Conservation (phyloP, 2,888 invertebrate genomes). For the Trichacis sp. region DNA sequence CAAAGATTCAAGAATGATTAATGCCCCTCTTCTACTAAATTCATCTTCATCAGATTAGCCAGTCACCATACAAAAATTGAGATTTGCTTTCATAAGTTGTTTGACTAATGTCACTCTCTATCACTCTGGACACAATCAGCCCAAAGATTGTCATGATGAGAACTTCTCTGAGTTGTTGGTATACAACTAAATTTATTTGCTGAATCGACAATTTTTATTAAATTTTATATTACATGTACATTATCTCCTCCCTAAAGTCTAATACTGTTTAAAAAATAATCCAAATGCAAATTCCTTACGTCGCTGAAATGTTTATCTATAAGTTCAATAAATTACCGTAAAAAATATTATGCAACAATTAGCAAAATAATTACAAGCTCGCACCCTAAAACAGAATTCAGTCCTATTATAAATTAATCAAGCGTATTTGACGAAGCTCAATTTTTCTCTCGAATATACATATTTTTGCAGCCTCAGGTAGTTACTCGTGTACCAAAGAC, state of each 20-base stretch:
- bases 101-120: too few species aligned
- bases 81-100: too few species aligned
- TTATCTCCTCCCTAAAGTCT: slow-evolving; percentile 29
- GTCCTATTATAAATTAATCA: slow-evolving; percentile 16
- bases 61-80: too few species aligned
- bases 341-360: slow-evolving; percentile 11
- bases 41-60: too few species aligned
- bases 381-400: slow-evolving; percentile 11
- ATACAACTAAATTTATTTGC: too few species aligned
- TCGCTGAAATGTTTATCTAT: slow-evolving; percentile 12
- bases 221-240: slow-evolving; percentile 39
- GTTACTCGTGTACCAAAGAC: slow-evolving; percentile 10
- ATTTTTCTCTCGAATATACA: slow-evolving; percentile 15
- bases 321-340: not conserved
- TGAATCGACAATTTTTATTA: slow-evolving; percentile 21
- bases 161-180: too few species aligned
- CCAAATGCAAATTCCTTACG: too few species aligned
- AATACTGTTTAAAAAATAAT: slow-evolving; percentile 39
- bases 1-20: too few species aligned
- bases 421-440: slow-evolving; percentile 16
- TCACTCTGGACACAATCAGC: too few species aligned
- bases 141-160: too few species aligned
- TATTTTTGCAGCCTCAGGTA: slow-evolving; percentile 14
- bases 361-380: slow-evolving; percentile 19
- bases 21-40: too few species aligned